These are phyloP conservation scores for Montipora capitata DNA, from an alignment of 92 coral and sea anemone species.

Conservation along the genomic window DNA sequence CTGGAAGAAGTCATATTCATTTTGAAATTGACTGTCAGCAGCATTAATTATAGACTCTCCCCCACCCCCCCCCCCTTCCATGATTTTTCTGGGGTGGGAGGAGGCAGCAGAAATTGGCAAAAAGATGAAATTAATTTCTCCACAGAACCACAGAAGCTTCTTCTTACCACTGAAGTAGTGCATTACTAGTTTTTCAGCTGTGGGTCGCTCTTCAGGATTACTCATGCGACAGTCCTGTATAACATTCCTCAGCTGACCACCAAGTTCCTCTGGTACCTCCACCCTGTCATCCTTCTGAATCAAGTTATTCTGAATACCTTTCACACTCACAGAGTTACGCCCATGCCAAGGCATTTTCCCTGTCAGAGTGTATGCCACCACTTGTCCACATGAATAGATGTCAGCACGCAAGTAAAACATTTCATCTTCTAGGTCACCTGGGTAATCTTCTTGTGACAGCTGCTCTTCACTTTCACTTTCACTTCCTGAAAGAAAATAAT, in stretches of 20 bases:
- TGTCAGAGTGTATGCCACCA: slow-evolving; percentile 88
- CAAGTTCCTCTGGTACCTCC: slow-evolving; percentile 77
- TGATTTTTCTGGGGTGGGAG: too few species aligned
- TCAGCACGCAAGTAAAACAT: slow-evolving; percentile 83
- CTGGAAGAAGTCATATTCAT: too few species aligned
- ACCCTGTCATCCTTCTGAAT: slow-evolving; percentile 68
- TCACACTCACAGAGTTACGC: slow-evolving; percentile 75
- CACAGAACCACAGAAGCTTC: not conserved
- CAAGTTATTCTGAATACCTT: slow-evolving; percentile 49
- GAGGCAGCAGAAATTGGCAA: not conserved
- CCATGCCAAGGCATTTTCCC: slow-evolving; percentile 91
- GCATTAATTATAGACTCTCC: too few species aligned
- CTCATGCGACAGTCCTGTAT: slow-evolving; percentile 68
- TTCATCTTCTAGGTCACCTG: slow-evolving; percentile 43
- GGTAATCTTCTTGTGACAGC: slow-evolving; percentile 15
- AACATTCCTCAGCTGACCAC: slow-evolving; percentile 74
- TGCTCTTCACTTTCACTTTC: slow-evolving; percentile 10
- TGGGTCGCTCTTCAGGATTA: slow-evolving; percentile 73
- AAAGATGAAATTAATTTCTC: not conserved
- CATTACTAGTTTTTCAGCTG: slow-evolving; percentile 70
- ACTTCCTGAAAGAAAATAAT: too few species aligned
- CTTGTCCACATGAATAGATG: slow-evolving; percentile 93
- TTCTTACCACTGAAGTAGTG: slow-evolving; percentile 78
- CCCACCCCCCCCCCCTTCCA: too few species aligned
- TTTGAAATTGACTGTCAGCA: too few species aligned